These are phyloP conservation scores for Bellardia pandia DNA, from an alignment of 2,888 invertebrate genomes.

Conservation along the genomic window DNA sequence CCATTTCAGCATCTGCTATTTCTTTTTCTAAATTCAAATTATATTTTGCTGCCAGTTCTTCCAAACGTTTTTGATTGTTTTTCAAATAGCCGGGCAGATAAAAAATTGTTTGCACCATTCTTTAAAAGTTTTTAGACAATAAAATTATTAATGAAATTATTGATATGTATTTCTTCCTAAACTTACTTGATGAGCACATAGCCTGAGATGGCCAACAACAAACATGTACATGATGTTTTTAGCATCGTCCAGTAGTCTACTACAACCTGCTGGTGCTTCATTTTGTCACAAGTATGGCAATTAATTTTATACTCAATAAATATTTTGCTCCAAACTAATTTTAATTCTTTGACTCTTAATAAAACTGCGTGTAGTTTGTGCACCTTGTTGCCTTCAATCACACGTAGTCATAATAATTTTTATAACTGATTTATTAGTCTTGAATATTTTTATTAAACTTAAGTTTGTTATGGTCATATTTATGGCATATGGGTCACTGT, in stretches of 20 bases:
- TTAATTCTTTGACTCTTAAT: neutral
- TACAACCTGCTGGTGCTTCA: constrained; percentile 84
- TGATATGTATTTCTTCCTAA: neutral
- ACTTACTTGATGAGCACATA: constrained; percentile 82
- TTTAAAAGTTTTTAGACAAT: constrained; percentile 58
- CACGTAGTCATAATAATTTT: constrained; percentile 15
- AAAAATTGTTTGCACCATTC: constrained; percentile 83
- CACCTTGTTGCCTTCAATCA: neutral
- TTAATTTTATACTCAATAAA: constrained; percentile 58
- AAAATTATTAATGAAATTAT: constrained; percentile 1
- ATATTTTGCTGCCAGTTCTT: constrained; percentile 80
- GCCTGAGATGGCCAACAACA: constrained; percentile 81
- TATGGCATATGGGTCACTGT: constrained; percentile 40
- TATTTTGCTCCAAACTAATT: neutral
- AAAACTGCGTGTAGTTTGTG: neutral
- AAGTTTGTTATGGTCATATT: constrained; percentile 62
- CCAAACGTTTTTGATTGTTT: constrained; percentile 80
- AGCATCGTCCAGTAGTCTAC: constrained; percentile 83
- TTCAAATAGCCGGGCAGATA: constrained; percentile 82
- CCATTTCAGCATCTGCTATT: constrained; percentile 71
- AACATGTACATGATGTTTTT: constrained; percentile 81
- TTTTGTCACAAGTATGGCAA: constrained; percentile 72
- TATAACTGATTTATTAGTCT: constrained; percentile 38
- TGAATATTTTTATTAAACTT: neutral
- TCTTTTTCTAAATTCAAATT: constrained; percentile 78